These are phyloP conservation scores for Brachyistius frenatus DNA, from an alignment of 2,113 vertebrate genomes.

Conservation along the genomic window DNA sequence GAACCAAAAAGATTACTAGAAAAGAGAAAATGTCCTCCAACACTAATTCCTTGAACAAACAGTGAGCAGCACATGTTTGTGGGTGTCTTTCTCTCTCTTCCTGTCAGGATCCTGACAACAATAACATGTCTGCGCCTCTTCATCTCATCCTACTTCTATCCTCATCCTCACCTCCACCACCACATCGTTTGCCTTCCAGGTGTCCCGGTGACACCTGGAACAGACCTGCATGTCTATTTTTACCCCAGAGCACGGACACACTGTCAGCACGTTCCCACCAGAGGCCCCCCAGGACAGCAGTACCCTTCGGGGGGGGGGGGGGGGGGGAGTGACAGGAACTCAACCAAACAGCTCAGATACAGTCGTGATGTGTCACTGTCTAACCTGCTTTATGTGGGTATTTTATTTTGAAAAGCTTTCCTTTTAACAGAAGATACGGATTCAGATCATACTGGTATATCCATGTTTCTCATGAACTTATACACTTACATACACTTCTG, in stretches of 20 bases:
- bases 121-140: slow-evolving; percentile 2
- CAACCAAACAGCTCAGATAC: neutral
- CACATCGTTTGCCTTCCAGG: slow-evolving; percentile 72
- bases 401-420: no score
- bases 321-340: neutral
- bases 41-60: no score
- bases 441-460: no score
- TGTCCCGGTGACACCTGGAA: slow-evolving; percentile 75
- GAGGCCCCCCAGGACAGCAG: slow-evolving; percentile 37
- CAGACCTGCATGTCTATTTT: slow-evolving; percentile 70
- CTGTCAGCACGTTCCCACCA: slow-evolving; percentile 69
- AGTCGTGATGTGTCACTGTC: neutral
- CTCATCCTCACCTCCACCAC: slow-evolving; percentile 2
- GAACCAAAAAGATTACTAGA: no score
- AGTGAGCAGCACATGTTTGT: neutral
- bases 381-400: no score
- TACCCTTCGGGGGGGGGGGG: slow-evolving; percentile 56
- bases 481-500: no score
- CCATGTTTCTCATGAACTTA: no score
- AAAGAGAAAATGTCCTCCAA: neutral
- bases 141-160: slow-evolving; percentile 28
- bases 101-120: neutral
- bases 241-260: slow-evolving; percentile 55
- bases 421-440: no score
- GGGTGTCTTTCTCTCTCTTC: neutral